Evolutionary conservation across 2,797 vertebrate species (phyloP).

Genomic region (Ficedula albicollis): DNA sequence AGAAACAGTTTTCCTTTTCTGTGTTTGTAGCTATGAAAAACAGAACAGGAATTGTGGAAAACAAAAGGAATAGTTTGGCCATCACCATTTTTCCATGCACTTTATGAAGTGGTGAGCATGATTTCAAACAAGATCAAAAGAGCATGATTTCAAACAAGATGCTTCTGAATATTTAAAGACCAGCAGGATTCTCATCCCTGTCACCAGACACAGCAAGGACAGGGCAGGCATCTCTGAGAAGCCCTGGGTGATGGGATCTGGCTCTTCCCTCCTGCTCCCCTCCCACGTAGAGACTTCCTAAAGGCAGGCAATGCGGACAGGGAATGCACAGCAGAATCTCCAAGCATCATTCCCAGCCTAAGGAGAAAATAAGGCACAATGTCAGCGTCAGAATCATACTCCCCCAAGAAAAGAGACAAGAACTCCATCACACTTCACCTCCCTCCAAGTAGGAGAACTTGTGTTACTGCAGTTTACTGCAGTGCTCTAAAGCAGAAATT

Average conservation of each 20-base stretch:
- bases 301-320: not conserved
- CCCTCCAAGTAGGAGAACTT: not conserved
- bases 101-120: not conserved
- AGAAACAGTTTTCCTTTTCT: not conserved
- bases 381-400: not conserved
- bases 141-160: not conserved
- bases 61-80: not conserved
- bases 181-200: fast-evolving
- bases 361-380: not conserved
- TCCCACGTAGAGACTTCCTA: fast-evolving
- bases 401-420: not conserved
- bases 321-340: not conserved
- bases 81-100: not conserved
- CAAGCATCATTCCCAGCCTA: not conserved
- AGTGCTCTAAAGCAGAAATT: not conserved
- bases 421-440: not conserved
- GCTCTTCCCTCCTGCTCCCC: not conserved
- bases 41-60: not conserved
- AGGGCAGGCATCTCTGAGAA: not conserved
- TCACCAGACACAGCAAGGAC: not conserved
- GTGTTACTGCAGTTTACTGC: not conserved
- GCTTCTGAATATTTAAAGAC: not conserved
- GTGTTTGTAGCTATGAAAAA: not conserved
- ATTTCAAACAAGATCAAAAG: not conserved
- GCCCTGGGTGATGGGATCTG: fast-evolving